Evolutionary conservation across 2,888 invertebrate species (phyloP).

Genomic region (Drosophila barbarae): DNA sequence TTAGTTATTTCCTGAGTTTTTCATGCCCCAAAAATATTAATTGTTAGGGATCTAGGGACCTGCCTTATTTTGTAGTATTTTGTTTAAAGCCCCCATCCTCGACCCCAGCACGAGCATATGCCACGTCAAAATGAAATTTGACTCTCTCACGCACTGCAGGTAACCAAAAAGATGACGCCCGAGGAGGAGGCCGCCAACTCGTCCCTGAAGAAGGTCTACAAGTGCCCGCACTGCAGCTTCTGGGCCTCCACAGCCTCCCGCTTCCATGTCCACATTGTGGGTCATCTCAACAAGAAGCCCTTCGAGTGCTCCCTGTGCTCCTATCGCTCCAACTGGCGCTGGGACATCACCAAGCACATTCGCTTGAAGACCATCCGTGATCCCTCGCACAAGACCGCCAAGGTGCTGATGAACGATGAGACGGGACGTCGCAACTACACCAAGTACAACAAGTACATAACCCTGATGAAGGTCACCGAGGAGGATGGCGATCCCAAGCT

Average conservation of each 20-base stretch:
- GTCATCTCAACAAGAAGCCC: conserved; percentile 94
- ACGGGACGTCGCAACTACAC: conserved; percentile 94
- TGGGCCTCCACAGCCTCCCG: conserved; percentile 96
- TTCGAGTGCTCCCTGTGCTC: conserved; percentile 97
- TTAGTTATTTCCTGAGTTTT: background rate
- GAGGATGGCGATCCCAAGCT: conserved; percentile 80
- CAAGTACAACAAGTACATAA: conserved; percentile 94
- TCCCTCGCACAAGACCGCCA: conserved; percentile 88
- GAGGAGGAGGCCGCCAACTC: conserved; percentile 84
- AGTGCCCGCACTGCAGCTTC: conserved; percentile 94
- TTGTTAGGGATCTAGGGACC: background rate
- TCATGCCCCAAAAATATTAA: background rate
- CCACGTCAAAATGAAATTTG: conserved; percentile 78
- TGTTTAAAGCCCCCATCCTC: background rate
- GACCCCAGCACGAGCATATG: conserved; percentile 49
- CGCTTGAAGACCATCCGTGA: conserved; percentile 92
- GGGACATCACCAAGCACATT: conserved; percentile 98
- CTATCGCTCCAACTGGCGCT: conserved; percentile 96
- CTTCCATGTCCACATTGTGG: conserved; percentile 96
- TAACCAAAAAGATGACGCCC: conserved; percentile 83
- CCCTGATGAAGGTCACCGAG: conserved; percentile 84
- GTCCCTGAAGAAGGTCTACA: conserved; percentile 89
- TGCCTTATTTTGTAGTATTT: background rate
- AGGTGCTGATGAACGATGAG: conserved; percentile 94
- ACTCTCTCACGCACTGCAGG: conserved; percentile 79